phyloP scores from a whole-genome alignment of 2,888 invertebrate genomes.

The Drosophila cyrtoloma region DNA sequence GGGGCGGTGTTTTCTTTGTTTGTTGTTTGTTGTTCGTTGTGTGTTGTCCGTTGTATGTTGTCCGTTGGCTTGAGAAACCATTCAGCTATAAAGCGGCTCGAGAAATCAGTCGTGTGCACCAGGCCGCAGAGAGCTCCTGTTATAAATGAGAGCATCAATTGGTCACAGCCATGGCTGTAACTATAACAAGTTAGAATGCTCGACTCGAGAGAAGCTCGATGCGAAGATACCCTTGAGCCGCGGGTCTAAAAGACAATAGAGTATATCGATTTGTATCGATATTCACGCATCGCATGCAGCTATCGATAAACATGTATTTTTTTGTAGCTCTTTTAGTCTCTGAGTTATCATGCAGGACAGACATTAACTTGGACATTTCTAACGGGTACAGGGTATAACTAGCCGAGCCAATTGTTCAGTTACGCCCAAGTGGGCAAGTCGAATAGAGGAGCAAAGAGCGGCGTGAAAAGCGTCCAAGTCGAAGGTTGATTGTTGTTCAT shows the following conservation, averaged over 20 bases:
- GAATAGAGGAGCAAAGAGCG: conserved; percentile 16
- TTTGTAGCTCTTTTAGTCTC: not conserved
- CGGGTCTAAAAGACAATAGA: not conserved
- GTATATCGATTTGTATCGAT: not conserved
- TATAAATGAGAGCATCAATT: conserved; percentile 38
- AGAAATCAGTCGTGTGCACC: conserved; percentile 50
- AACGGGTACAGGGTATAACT: not conserved
- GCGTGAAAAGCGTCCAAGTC: conserved; percentile 23
- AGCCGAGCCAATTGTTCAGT: conserved; percentile 35
- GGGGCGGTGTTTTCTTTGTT: conserved; percentile 10
- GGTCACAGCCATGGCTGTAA: conserved; percentile 22
- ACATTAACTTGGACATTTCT: not conserved
- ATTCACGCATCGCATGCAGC: not conserved
- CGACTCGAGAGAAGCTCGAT: not conserved
- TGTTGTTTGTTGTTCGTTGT: conserved; percentile 11
- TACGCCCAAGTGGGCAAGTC: conserved; percentile 52
- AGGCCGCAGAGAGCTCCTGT: conserved; percentile 44
- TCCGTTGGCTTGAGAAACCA: conserved; percentile 38
- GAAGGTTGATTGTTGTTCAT: conserved; percentile 25
- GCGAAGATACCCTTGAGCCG: not conserved
- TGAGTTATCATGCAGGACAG: not conserved
- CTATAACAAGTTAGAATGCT: not conserved
- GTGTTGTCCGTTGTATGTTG: conserved; percentile 12
- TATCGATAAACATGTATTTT: not conserved
- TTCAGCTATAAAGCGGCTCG: conserved; percentile 35